phyloP scores from a whole-genome alignment of 2,113 vertebrate species.

The Saccopteryx leptura region DNA sequence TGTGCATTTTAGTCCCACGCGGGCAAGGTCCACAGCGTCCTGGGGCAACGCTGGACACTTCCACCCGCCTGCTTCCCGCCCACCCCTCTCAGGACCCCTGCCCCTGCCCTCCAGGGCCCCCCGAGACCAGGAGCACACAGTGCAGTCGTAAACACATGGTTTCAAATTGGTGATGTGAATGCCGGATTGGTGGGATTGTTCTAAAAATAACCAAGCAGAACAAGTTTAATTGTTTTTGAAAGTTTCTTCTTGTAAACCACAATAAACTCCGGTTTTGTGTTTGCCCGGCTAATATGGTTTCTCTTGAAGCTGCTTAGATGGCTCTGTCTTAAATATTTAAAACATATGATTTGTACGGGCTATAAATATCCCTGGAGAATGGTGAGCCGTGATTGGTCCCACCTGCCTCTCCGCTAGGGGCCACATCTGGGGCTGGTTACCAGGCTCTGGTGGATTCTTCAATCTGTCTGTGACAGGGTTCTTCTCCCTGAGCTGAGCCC shows the following conservation, averaged over 20 bases:
- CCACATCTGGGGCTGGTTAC: background rate
- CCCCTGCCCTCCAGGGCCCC: too few relatives aligned
- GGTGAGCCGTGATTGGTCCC: background rate
- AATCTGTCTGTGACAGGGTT: too few relatives aligned
- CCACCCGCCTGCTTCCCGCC: too few relatives aligned
- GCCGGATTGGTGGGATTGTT: background rate
- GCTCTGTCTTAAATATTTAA: conserved; percentile 19
- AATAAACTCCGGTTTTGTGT: background rate
- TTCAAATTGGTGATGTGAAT: background rate
- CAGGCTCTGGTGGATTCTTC: too few relatives aligned
- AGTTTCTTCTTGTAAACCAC: background rate
- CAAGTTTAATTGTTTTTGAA: background rate
- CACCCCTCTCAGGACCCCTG: too few relatives aligned
- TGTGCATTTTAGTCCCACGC: too few relatives aligned
- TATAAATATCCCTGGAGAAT: background rate
- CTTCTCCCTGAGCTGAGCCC: too few relatives aligned
- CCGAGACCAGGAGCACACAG: too few relatives aligned
- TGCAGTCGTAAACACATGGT: background rate
- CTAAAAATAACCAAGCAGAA: conserved; percentile 38
- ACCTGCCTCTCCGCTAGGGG: background rate
- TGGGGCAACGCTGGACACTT: too few relatives aligned
- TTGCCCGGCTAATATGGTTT: conserved; percentile 14
- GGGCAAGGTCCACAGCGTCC: too few relatives aligned
- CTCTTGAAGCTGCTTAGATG: background rate
- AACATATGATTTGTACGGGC: background rate